Percentiles rank a stretch among this genome's conserved stretches.
Conservation (phyloP, 2,888 invertebrate genomes). For the Thalpophila matura region DNA sequence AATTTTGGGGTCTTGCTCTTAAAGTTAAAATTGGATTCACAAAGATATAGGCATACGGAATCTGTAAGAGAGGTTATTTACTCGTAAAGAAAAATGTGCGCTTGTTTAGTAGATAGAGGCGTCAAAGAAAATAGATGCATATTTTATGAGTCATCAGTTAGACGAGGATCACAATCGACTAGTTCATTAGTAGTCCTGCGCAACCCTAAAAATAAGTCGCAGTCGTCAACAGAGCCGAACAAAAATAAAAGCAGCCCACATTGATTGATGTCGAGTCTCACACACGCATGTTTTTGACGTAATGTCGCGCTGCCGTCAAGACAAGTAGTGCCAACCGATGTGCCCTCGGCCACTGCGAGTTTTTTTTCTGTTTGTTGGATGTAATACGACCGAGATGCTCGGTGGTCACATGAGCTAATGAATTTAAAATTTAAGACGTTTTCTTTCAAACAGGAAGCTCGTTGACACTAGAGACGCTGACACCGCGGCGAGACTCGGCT, state of each 20-base stretch:
- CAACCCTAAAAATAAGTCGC: slow-evolving; percentile 68
- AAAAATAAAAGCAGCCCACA: slow-evolving; percentile 83
- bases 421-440: slow-evolving; percentile 76
- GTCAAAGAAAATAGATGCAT: slow-evolving; percentile 32
- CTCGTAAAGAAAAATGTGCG: neutral
- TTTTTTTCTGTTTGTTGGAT: slow-evolving; percentile 80
- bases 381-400: slow-evolving; percentile 65
- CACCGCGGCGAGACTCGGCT: slow-evolving; percentile 65
- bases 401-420: slow-evolving; percentile 78
- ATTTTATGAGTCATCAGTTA: slow-evolving; percentile 50
- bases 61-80: slow-evolving; percentile 21
- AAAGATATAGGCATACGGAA: slow-evolving; percentile 26
- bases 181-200: slow-evolving; percentile 61
- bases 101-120: slow-evolving; percentile 5
- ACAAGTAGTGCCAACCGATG: slow-evolving; percentile 82
- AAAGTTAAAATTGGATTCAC: slow-evolving; percentile 54
- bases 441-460: slow-evolving; percentile 78
- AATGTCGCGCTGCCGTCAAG: slow-evolving; percentile 80
- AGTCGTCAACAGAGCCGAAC: slow-evolving; percentile 73
- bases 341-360: slow-evolving; percentile 66
- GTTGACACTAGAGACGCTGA: slow-evolving; percentile 69
- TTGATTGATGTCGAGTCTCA: slow-evolving; percentile 87
- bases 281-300: slow-evolving; percentile 86
- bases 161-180: slow-evolving; percentile 50
- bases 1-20: slow-evolving; percentile 39